A percentile compares a stretch with the other conserved stretches of the same genome.
These are phyloP conservation scores for Paradoxurus hermaphroditus DNA, from an alignment of 2,113 vertebrate species.

Conservation along the genomic window DNA sequence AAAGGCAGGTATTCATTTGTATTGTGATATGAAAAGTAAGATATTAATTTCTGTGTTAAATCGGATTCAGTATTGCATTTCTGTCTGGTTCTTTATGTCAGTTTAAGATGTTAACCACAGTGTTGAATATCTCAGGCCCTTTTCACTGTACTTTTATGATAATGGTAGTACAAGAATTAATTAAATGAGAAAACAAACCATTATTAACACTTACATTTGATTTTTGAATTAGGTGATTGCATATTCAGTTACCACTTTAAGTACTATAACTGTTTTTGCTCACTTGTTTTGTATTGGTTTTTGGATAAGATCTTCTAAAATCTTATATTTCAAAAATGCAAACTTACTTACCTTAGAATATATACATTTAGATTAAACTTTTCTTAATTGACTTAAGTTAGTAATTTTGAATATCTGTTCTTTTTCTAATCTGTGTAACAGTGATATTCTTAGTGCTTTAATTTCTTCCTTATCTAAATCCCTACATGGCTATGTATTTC, in stretches of 20 bases:
- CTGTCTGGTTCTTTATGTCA: not conserved
- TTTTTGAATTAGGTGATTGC: not conserved
- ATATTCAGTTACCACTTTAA: not conserved
- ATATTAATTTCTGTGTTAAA: constrained; percentile 2
- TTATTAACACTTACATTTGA: not conserved
- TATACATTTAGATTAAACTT: not conserved
- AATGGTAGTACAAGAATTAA: not conserved
- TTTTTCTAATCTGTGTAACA: not conserved
- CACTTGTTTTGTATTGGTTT: not conserved
- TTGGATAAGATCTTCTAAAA: not conserved
- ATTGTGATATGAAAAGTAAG: not conserved
- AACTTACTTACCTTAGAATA: not conserved
- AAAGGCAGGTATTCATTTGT: not conserved
- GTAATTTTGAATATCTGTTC: not conserved
- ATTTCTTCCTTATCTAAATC: not conserved
- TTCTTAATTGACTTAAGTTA: not conserved
- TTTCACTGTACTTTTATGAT: not conserved
- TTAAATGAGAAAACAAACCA: not conserved
- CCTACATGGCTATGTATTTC: not conserved
- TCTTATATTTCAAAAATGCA: not conserved
- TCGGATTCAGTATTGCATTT: not conserved
- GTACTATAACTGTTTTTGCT: not conserved
- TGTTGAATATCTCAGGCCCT: not conserved
- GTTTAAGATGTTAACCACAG: not conserved
- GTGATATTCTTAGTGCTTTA: not conserved